Evolutionary conservation across 2,113 vertebrate genomes (phyloP), one percentile per base, ranked within the genome.

Genomic region (Mus musculus): DNA sequence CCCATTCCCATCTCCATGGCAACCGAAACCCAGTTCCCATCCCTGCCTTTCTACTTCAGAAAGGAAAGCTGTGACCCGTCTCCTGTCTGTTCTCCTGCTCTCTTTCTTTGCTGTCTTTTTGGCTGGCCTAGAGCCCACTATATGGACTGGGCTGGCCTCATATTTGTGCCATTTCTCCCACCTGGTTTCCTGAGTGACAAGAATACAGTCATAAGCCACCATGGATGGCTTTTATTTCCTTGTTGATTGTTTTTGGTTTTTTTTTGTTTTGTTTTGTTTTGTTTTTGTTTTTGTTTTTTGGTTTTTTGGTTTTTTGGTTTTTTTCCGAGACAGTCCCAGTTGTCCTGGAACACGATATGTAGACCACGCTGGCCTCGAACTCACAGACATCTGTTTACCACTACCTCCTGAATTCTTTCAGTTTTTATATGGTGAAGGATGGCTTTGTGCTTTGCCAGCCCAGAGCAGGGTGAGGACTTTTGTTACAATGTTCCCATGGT

Each of bases 1-100:
- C 93, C 82, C n/a, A 82, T 95, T 97, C 90, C 97, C 90, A 97
- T 96, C 97, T 89, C 97, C 94, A 97, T 96, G 94, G 97, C 96
- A 98, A 97, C 96, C 67, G 11, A 92, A 20, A 97, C 26, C 71
- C 59, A 9, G 24, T 97, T 97, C 95, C 95, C 36, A 97, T 95
- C 72, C 77, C 26, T 92, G 28, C 90, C 12, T 91, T 97, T 98
- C 97, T 91, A 96, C 95, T 96, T 98, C 94, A 94, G 89, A 90
- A 96, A 98, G 56, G n/a, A 97, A 96, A 69, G 22, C 67, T 11
- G 1, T 87, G 90, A 54, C 20, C 88, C 6, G 46, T n/a, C 56
- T 67, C 82, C 26, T 76, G 19, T 56, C 42, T 20, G 7, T 19
- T 33, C 56, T 63, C 88, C 28, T 39, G 56, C 56, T 59, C 10